Base-by-base conservation (phyloP, 2,113 vertebrate species). In the Plecotus auritus region DNA sequence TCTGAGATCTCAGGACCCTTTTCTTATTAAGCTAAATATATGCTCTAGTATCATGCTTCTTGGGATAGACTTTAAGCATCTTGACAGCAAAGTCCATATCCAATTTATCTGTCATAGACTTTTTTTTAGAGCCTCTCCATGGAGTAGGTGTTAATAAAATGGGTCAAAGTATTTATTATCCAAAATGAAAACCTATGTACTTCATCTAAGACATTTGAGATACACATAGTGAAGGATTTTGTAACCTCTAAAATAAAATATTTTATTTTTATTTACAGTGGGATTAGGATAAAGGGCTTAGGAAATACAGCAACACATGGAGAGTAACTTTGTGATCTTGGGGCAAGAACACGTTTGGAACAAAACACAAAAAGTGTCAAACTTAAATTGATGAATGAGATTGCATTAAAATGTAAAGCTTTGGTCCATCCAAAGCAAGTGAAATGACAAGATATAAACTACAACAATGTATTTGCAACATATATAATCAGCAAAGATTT, bases 361-460 rank as follows among this genome's bases (percentile, higher is more conserved):
- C 0, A 82, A 77, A 8, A 89, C 18, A 73, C 6, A 74, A 28
- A 59, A 56, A 72, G 5, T 32, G 74, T 17, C 56, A 88, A 83
- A 83, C 4, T 73, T 83, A 40, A 14, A 74, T 26, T 26, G 64
- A 35, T 61, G 76, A 82, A 93, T 88, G 59, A 56, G 30, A 67
- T 11, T n/a, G 9, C 69, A 81, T 70, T 94, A 89, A 90, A 92
- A 90, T 72, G 16, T 81, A 59, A 92, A 92, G 67, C 18, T 56
- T 78, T 40, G 28, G 9, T 51, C 16, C 77, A 45, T 76, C 22
- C 26, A 82, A 77, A 59, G 13, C 80, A 40, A 93, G 9, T 32
- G 45, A 74, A 67, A 74, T 74, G 64, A 69, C 12, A 92, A 93
- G 12, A 56, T 45, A 9, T 22, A 85, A 51, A 40, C 32, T 84